Evolutionary conservation across 92 coral and sea anemone genomes (phyloP).

Genomic region (Parazoanthus atlanticus): DNA sequence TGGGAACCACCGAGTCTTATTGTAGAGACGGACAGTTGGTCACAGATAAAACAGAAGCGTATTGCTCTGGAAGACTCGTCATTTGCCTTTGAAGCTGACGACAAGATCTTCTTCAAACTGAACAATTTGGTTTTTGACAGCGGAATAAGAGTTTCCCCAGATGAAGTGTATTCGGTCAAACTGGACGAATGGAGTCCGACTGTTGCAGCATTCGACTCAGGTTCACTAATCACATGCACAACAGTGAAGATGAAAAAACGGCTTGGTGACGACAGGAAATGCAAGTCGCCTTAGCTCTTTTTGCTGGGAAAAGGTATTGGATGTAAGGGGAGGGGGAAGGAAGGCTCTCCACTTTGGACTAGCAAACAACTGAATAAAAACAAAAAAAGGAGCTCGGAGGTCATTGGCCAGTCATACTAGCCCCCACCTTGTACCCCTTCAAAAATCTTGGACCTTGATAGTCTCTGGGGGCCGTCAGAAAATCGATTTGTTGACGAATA

Average conservation of each 20-base stretch:
- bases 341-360: no score
- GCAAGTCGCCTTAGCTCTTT: not conserved
- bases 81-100: not conserved
- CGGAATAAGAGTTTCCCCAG: not conserved
- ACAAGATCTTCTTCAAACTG: not conserved
- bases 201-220: not conserved
- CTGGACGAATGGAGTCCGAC: not conserved
- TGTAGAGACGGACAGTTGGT: not conserved
- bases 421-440: no score
- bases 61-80: not conserved
- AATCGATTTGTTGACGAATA: no score
- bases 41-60: not conserved
- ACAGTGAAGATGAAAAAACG: not conserved
- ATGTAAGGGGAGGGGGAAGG: no score
- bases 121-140: not conserved
- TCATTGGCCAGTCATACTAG: no score
- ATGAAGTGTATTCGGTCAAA: no score
- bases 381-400: no score
- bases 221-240: not conserved
- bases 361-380: no score
- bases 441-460: no score
- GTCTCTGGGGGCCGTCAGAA: no score
- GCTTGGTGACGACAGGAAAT: not conserved
- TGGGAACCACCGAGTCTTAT: not conserved
- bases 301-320: no score